Base-by-base conservation (phyloP, 2,888 invertebrate species). In the Nomada fucata region DNA sequence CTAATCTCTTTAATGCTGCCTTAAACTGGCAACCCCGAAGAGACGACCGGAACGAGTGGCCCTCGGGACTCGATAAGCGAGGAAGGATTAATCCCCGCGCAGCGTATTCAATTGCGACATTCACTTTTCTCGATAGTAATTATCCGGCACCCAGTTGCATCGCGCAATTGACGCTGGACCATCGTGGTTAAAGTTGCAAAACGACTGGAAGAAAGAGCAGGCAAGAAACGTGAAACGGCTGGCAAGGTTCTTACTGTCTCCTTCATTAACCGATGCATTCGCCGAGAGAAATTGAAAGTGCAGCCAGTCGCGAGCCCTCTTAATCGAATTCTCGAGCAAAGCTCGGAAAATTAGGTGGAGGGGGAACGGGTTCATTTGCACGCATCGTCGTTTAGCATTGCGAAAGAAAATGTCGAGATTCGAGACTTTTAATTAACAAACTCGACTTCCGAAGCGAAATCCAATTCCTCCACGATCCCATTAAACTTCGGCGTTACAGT, bases 1-100 rank as follows among this genome's bases (percentile, higher is more conserved):
- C 53, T 79, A 75, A 82, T 82, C 82, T 59, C 63, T 67, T 75
- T 82, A 82, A 82, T 61, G 79, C 74, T 36, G 29, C 71, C 71
- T 70, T 67, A 80, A 82, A 80, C 80, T 59, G 26, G 75, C 79
- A 47, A 60, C 59, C 26, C n/a, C 15, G 53, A 18, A 71, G n/a
- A 69, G 53, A 18, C 67, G 47, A 26, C 52, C 20, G 20, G 44
- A 53, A 71, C 67, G 70, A 61, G 36, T 29, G 53, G 26, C n/a
- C 47, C 57, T 29, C 61, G 55, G 20, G 36, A 26, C 59, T 23
- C 68, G 71, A 72, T 65, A 71, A 67, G 20, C 20, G 29, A 23
- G 23, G 29, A 47, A 42, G 47, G 63, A 71, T 79, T 67, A 71
- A 74, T 64, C 68, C 64, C 42, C 52, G 70, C 18, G 67, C 42